phyloP scores from a whole-genome alignment of 1,140 invertebrate species.

The Pogonomyrmex californicus region DNA sequence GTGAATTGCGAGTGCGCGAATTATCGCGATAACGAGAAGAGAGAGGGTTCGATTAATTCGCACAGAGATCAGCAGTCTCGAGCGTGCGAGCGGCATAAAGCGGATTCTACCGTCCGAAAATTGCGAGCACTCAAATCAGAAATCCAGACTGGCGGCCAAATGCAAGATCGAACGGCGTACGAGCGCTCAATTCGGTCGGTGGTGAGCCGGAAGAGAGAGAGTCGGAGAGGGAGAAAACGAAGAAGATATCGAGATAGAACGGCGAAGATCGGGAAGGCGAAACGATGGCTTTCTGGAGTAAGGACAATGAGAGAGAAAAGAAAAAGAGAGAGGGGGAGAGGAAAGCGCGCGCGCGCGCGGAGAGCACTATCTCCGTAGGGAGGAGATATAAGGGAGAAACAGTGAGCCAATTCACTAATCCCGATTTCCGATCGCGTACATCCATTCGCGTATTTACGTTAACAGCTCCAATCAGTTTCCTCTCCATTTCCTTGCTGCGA shows the following conservation, averaged over 20 bases:
- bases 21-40: conserved; percentile 20
- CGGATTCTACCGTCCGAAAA: conserved; percentile 72
- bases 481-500: conserved; percentile 77
- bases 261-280: conserved; percentile 54
- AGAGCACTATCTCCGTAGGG: conserved; percentile 12
- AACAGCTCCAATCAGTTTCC: conserved; percentile 82
- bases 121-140: conserved; percentile 82
- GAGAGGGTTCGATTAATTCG: conserved; percentile 66
- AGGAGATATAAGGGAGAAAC: conserved; percentile 72
- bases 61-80: conserved; percentile 9
- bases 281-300: conserved; percentile 37
- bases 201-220: conserved; percentile 73
- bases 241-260: neutral
- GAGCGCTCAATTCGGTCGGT: conserved; percentile 71
- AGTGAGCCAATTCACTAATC: conserved; percentile 81
- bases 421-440: conserved; percentile 79
- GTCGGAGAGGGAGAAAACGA: conserved; percentile 34
- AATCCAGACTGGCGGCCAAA: conserved; percentile 74
- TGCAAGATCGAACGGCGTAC: conserved; percentile 72
- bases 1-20: neutral
- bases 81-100: conserved; percentile 68
- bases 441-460: conserved; percentile 81
- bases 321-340: conserved; percentile 24
- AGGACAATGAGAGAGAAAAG: conserved; percentile 55
- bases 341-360: neutral